These are phyloP conservation scores for Patella ulyssiponensis DNA, from an alignment of 2,888 invertebrate species.

Conservation along the genomic window DNA sequence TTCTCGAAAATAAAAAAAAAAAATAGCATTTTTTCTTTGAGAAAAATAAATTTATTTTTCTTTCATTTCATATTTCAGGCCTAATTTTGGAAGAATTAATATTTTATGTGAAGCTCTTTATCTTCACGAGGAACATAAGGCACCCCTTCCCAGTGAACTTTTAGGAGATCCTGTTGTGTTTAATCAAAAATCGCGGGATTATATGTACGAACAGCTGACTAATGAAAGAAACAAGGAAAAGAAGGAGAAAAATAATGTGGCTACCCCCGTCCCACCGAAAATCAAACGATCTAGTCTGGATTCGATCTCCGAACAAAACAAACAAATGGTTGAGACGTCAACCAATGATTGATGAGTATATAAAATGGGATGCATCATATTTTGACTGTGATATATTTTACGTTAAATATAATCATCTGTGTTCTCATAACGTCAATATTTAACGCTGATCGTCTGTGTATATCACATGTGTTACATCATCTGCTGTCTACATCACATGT, in stretches of 20 bases:
- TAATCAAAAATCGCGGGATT: conserved; percentile 31
- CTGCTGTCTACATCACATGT: no score
- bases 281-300: background rate
- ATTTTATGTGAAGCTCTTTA: conserved; percentile 80
- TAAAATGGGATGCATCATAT: no score
- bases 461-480: no score
- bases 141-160: conserved; percentile 53
- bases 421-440: no score
- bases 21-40: no score
- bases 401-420: no score
- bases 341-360: no score
- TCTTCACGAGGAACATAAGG: conserved; percentile 58
- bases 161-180: conserved; percentile 54
- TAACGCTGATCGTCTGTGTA: no score
- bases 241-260: background rate
- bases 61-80: conserved; percentile 75
- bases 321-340: background rate
- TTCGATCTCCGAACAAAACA: background rate
- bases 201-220: background rate
- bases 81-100: conserved; percentile 90
- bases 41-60: background rate
- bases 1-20: no score
- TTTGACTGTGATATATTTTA: no score
- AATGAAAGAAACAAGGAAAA: background rate
- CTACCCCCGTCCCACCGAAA: background rate